Evolutionary conservation across 2,888 invertebrate species (phyloP).

Genomic region (Lasioglossum malachurum): DNA sequence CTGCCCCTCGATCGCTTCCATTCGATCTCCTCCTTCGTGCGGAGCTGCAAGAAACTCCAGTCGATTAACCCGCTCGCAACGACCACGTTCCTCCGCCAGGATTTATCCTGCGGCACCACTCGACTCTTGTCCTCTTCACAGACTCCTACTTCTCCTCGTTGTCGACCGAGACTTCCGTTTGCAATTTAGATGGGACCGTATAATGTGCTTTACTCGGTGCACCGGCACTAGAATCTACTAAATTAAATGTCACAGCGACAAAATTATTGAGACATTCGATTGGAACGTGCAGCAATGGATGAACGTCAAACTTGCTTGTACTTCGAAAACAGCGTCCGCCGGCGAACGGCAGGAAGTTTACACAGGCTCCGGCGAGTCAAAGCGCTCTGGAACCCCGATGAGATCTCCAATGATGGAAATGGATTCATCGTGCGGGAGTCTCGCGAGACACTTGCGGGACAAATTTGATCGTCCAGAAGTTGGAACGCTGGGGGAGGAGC

Average conservation of each 20-base stretch:
- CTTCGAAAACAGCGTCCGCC: neutral
- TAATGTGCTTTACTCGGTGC: neutral
- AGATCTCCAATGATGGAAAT: neutral
- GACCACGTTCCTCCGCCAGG: neutral
- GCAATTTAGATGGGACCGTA: neutral
- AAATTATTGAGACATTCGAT: neutral
- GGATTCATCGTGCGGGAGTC: neutral
- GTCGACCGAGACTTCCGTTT: neutral
- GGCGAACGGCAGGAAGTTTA: neutral
- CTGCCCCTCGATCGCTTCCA: conserved; percentile 9
- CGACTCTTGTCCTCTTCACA: neutral
- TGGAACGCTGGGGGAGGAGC: neutral
- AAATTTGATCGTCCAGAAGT: conserved; percentile 6
- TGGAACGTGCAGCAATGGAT: neutral
- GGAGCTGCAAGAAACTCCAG: conserved; percentile 4
- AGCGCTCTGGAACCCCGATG: neutral
- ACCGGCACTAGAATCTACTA: neutral
- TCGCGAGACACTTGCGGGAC: neutral
- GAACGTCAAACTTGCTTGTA: neutral
- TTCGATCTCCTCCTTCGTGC: neutral
- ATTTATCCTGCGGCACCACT: neutral
- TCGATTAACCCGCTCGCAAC: neutral
- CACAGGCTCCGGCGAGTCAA: neutral
- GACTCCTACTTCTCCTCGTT: neutral
- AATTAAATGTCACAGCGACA: neutral